Conservation (phyloP, 1,140 invertebrate species). For the Drosophila prosaltans region DNA sequence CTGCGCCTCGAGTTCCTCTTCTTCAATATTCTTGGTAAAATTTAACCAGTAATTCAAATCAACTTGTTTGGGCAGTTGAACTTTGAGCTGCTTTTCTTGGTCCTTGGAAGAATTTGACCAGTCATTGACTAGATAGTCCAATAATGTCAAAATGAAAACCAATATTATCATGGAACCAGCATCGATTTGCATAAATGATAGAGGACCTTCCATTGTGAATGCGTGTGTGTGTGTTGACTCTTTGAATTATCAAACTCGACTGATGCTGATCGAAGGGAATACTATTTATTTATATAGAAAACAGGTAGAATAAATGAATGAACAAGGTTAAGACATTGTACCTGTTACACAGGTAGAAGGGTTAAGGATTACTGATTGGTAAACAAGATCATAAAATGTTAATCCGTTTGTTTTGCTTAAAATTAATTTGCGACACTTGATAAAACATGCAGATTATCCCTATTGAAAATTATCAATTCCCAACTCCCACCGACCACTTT, state of each 20-base stretch:
- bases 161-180: slow-evolving; percentile 31
- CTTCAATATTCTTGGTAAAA: too few relatives aligned
- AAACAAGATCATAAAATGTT: slow-evolving; percentile 44
- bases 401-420: slow-evolving; percentile 41
- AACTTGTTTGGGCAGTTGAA: too few relatives aligned
- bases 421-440: background rate
- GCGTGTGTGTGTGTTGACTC: slow-evolving; percentile 17
- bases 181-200: slow-evolving; percentile 35
- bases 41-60: too few relatives aligned
- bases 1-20: too few relatives aligned
- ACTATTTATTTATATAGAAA: slow-evolving; percentile 32
- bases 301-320: slow-evolving; percentile 24
- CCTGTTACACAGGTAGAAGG: too few relatives aligned
- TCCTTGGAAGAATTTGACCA: background rate
- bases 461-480: background rate
- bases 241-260: slow-evolving; percentile 10
- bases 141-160: slow-evolving; percentile 16
- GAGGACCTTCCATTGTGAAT: slow-evolving; percentile 29
- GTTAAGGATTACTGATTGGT: slow-evolving; percentile 3
- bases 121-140: slow-evolving; percentile 40
- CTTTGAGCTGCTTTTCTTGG: background rate
- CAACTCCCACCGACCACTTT: background rate
- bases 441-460: background rate
- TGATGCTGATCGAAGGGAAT: background rate
- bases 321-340: background rate